These are phyloP conservation scores for Engraulis encrasicolus DNA, from an alignment of 2,113 vertebrate genomes.

Conservation along the genomic window DNA sequence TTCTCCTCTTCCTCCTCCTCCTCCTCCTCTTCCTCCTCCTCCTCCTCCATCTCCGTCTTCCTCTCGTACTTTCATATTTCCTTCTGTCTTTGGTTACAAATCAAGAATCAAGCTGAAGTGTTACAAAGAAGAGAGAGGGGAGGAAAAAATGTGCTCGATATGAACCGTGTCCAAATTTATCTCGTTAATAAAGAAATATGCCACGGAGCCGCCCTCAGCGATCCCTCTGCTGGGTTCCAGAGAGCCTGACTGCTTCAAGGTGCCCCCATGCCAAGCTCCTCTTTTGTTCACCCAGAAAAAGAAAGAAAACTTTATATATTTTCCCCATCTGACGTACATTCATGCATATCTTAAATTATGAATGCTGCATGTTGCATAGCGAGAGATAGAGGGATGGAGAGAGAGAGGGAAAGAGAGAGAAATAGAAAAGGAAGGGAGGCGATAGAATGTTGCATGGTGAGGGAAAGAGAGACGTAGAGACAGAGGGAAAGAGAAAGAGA, in stretches of 20 bases:
- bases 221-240: constrained; percentile 60
- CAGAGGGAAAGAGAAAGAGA: not conserved
- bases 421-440: not conserved
- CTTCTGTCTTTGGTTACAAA: constrained; percentile 5
- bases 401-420: no score
- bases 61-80: constrained; percentile 25
- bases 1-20: no score
- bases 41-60: constrained; percentile 36
- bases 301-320: constrained; percentile 18
- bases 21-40: constrained; percentile 31
- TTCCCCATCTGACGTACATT: constrained; percentile 28
- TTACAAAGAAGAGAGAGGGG: constrained; percentile 19
- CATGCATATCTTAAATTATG: constrained; percentile 41
- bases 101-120: constrained; percentile 67
- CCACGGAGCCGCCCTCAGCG: constrained; percentile 74
- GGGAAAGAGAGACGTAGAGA: no score
- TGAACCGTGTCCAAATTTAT: constrained; percentile 80
- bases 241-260: constrained; percentile 52
- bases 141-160: constrained; percentile 52
- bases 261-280: constrained; percentile 47
- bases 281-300: not conserved
- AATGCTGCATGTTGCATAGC: constrained; percentile 43
- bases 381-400: no score
- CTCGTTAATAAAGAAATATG: constrained; percentile 82
- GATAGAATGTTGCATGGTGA: no score